Evolutionary conservation across 2,113 vertebrate species (phyloP).

Genomic region (Tylochromis polylepis): DNA sequence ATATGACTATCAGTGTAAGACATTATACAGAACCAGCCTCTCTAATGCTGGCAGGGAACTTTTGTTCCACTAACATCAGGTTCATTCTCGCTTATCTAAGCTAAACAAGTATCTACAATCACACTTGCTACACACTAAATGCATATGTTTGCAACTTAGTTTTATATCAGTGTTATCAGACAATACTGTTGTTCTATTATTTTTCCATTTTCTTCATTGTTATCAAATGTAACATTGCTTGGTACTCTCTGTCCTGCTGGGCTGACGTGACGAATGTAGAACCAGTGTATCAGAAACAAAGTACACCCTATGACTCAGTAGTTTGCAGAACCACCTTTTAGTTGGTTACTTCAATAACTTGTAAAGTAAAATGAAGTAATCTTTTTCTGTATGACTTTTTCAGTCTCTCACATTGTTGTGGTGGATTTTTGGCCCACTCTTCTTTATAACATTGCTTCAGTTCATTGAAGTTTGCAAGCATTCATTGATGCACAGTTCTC

Average conservation of each 20-base stretch:
- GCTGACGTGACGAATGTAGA: neutral
- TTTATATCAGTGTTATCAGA: neutral
- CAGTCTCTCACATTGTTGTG: no score
- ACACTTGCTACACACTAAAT: neutral
- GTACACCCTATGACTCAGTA: no score
- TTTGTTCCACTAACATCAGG: neutral
- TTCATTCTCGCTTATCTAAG: neutral
- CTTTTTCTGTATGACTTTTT: no score
- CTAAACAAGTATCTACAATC: neutral
- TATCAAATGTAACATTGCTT: neutral
- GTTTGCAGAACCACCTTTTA: no score
- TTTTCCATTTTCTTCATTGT: neutral
- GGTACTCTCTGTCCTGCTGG: neutral
- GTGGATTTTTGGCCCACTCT: neutral
- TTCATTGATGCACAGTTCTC: neutral
- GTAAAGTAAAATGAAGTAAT: no score
- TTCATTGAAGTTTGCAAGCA: neutral
- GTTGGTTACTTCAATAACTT: no score
- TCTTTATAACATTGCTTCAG: neutral
- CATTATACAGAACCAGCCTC: neutral
- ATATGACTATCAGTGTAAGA: neutral
- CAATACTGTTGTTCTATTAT: neutral
- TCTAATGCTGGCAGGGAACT: neutral
- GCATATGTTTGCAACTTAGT: neutral
- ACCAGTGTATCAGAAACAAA: no score